phyloP scores from a whole-genome alignment of 2,113 vertebrate genomes.

The Triplophysa rosa region DNA sequence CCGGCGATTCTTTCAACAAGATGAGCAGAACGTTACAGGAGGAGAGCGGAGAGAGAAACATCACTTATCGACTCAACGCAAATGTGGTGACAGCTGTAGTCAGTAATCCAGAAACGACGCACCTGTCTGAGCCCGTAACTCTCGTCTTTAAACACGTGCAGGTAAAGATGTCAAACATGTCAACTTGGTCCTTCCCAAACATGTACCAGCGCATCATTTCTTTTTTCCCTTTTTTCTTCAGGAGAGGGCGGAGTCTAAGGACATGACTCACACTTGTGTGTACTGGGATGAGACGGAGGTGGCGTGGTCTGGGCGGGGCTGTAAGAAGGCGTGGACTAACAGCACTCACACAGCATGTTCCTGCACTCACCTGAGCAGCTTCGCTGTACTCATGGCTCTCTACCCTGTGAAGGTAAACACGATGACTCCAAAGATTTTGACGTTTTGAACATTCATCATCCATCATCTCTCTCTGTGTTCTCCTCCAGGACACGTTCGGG shows the following conservation, averaged over 20 bases:
- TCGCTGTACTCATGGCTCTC: slow-evolving; percentile 85
- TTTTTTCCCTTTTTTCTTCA: slow-evolving; percentile 20
- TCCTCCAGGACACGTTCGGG: slow-evolving; percentile 67
- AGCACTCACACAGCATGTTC: slow-evolving; percentile 67
- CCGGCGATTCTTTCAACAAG: slow-evolving; percentile 59
- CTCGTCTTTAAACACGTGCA: slow-evolving; percentile 71
- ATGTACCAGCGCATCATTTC: not conserved
- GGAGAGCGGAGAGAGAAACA: not conserved
- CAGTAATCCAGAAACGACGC: slow-evolving; percentile 67
- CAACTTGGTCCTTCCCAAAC: too few species aligned
- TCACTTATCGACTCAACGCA: slow-evolving; percentile 59
- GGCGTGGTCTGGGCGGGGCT: slow-evolving; percentile 77
- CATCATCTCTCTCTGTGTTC: not conserved
- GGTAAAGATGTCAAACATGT: slow-evolving; percentile 48
- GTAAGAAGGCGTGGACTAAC: slow-evolving; percentile 57
- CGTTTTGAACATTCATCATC: not conserved
- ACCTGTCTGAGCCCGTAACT: slow-evolving; percentile 60
- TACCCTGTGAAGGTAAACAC: slow-evolving; percentile 76
- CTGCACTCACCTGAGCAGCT: slow-evolving; percentile 86
- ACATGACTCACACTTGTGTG: slow-evolving; percentile 65
- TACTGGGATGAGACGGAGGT: slow-evolving; percentile 70
- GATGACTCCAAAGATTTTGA: not conserved
- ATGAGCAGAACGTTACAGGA: slow-evolving; percentile 36
- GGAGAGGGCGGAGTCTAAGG: slow-evolving; percentile 31
- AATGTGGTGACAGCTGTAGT: slow-evolving; percentile 73